Evolutionary conservation across 2,113 vertebrate species (phyloP), one percentile per base, ranked within the genome.

Genomic region (Anguilla rostrata): DNA sequence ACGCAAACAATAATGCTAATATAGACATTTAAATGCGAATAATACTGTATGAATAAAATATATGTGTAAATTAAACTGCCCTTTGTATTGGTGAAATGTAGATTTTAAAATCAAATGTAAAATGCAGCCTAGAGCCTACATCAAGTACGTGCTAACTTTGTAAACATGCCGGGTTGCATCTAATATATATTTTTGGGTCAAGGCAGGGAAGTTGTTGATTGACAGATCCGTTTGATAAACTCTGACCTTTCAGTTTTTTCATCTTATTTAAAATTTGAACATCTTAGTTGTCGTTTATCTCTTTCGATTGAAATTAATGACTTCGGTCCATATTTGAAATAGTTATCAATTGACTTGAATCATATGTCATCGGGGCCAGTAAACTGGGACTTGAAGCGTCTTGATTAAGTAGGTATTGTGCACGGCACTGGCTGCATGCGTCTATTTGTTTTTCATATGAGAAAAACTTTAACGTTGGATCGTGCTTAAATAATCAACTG

Each of bases 211-310:
- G 43, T 34, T 82, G 41, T 49, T 82, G 81, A 82, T 56, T 43
- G 81, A 82, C 81, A 82, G 43, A 56, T 82, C n/a, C 2, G n/a
- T 82, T 46, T 71, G 88, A 87, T 86, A 71, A 88, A 89, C 87
- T 83, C 89, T 90, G 85, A 83, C 88, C 83, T 83, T 43, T 78
- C 20, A 39, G 40, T 81, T 39, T 46, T 40, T 57, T n/a, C 22
- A 80, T 40, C 78, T 82, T 56, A 20, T 81, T 60, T 39, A 20
- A 57, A 15, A 8, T 16, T 34, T 34, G 46, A 43, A 29, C 43
- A n/a, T 71, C 46, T 82, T 34, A 56, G 81, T 82, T 29, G n/a
- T 53, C 46, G n/a, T 53, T 82, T 82, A 82, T 29, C 40, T 39
- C 39, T 41, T 80, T 7, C 41, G 39, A 80, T 41, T 80, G 9